Base-by-base conservation (phyloP, 1,140 invertebrate species). In the Pogonus chalceus region DNA sequence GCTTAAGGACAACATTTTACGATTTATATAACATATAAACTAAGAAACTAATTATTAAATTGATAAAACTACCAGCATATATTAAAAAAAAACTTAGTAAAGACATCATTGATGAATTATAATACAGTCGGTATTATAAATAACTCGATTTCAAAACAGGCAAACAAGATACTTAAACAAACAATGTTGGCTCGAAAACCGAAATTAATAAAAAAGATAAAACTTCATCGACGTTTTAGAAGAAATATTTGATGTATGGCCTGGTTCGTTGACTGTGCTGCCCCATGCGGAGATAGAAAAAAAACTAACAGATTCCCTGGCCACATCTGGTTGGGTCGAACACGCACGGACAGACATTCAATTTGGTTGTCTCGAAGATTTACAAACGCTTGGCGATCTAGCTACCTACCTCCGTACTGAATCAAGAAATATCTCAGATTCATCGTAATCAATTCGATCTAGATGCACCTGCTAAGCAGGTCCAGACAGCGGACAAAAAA, bases 391-490 rank as follows among this genome's bases (percentile, higher is more conserved):
- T 18, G 3, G 18, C 37, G n/a, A n/a, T 12, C 37, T 7, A 18
- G 37, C 37, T 43, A 43, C 37, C 37, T 43, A 43, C 37, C 18
- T 18, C 18, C 18, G 18, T 9, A 43, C 7, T 10, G 18, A 43
- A 43, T 10, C 7, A 43, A 43, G 18, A 43, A 43, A 16, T 12
- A 43, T 4, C 26, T 7, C 18, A 3, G 18, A 43, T 10, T 18
- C 18, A 43, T 43, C 37, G 18, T 43, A 43, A 43, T 43, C 37
- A 43, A 43, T 43, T 43, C 37, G 37, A 43, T 43, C 37, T 43
- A 9, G 37, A 43, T 43, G 37, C 37, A 43, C 37, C 37, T 43
- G 37, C 37, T 43, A 43, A 43, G 18, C 37, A 18, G 37, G 37
- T 43, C 37, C 37, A 7, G 18, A 43, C 37, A 43, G 26, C 4